phyloP scores from a whole-genome alignment of 2,888 invertebrate species.

The Synergus itoensis region DNA sequence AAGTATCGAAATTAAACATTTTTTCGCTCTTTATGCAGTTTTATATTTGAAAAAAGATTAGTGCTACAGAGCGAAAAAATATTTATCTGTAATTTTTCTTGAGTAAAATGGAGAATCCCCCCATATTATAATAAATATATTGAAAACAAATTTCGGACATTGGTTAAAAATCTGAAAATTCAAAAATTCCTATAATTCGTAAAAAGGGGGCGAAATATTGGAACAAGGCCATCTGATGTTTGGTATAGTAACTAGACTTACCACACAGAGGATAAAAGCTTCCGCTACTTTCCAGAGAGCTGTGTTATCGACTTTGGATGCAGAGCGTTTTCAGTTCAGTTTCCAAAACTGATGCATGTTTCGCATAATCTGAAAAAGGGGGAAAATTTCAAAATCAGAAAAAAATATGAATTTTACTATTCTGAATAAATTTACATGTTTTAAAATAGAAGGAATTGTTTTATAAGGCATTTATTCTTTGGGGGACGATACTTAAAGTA shows the following conservation, averaged over 20 bases:
- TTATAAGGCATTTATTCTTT: neutral
- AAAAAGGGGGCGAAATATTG: no score
- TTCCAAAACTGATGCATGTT: neutral
- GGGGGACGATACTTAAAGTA: neutral
- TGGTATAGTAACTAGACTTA: neutral
- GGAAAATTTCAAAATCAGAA: neutral
- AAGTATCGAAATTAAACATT: no score
- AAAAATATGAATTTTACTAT: neutral
- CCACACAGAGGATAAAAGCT: neutral
- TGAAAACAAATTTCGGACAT: no score
- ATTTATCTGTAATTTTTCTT: no score
- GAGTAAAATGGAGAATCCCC: no score
- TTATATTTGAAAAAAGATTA: no score
- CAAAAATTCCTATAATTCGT: no score
- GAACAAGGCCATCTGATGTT: neutral
- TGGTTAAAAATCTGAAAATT: neutral
- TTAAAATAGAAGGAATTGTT: neutral
- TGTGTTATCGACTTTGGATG: constrained; percentile 59
- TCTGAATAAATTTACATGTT: neutral
- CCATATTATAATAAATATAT: no score
- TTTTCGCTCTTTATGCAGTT: no score
- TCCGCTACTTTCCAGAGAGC: constrained; percentile 49
- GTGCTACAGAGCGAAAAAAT: no score
- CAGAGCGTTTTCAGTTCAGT: neutral
- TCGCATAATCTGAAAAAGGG: neutral